Evolutionary conservation across 2,888 invertebrate genomes (phyloP), one percentile per base, ranked within the genome.

Genomic region (Oasisia sp.): DNA sequence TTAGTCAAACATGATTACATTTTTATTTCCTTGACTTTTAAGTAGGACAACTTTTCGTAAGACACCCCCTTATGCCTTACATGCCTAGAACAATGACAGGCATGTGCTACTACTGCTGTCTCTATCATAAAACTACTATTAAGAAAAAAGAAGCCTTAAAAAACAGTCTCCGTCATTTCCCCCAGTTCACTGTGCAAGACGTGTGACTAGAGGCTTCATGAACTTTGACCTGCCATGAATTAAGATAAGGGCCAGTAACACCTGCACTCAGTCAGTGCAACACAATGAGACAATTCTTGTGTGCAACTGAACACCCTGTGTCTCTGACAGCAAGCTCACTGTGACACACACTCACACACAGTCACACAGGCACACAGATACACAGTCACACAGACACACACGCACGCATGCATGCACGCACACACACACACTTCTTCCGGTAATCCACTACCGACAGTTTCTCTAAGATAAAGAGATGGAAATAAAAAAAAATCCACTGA

Each of bases 261-360:
- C 27, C 3, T 19, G 74, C 74, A 74, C 74, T 74, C 74, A 74
- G n/a, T 74, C 74, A 74, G 27, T 0, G 74, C 19, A 14, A 74
- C 74, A 74, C 74, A 74, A 74, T n/a, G 27, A 74, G 27, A n/a
- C 74, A 74, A 74, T 74, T 74, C 74, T 74, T 0, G 8, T 27
- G 74, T 74, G 74, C 27, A 74, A 74, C 74, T 74, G 74, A 74
- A 74, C 74, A 74, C 74, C 74, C 74, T 74, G 74, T 74, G 74
- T 27, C 74, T 27, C 27, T 74, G 74, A 74, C 7, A 74, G 74
- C 74, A 27, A 27, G 27, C n/a, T 74, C 27, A 27, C 74, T 74
- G 27, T 19, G 74, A 2, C 7, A 74, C 74, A 74, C 19, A 58
- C 19, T 58, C 19, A 74, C 14, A n/a, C 14, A 11, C 56, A 14